These are phyloP conservation scores for Heloderma charlesbogerti DNA, from an alignment of 2,113 vertebrate species.

Conservation along the genomic window DNA sequence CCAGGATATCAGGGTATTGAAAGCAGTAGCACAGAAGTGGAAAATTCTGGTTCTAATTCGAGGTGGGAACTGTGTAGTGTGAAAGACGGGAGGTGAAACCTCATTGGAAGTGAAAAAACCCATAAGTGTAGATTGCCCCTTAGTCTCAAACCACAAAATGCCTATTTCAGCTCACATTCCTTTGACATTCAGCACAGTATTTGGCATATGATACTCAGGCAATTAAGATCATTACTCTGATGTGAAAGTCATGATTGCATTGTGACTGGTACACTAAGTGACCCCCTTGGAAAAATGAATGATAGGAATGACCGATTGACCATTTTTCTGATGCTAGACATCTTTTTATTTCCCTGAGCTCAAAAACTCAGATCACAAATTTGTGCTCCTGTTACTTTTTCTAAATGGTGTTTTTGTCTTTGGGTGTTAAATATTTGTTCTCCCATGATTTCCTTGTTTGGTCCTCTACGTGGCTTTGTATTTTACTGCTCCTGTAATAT, in stretches of 20 bases:
- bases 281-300: neutral
- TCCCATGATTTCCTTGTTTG: neutral
- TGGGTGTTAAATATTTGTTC: neutral
- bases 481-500: neutral
- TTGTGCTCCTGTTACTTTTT: neutral
- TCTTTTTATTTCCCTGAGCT: neutral
- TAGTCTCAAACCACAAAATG: neutral
- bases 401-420: neutral
- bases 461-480: constrained; percentile 17
- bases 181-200: neutral
- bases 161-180: neutral
- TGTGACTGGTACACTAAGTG: neutral
- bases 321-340: neutral
- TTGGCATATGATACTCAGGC: neutral
- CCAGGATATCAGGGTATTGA: too few species aligned
- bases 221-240: neutral
- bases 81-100: too few species aligned
- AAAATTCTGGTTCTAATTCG: too few species aligned
- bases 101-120: too few species aligned
- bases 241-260: neutral
- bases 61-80: too few species aligned
- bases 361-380: neutral
- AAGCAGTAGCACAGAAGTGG: too few species aligned
- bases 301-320: neutral
- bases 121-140: too few species aligned